These are phyloP conservation scores for Pteronotus mesoamericanus DNA, from an alignment of 2,797 vertebrate species.

Conservation along the genomic window DNA sequence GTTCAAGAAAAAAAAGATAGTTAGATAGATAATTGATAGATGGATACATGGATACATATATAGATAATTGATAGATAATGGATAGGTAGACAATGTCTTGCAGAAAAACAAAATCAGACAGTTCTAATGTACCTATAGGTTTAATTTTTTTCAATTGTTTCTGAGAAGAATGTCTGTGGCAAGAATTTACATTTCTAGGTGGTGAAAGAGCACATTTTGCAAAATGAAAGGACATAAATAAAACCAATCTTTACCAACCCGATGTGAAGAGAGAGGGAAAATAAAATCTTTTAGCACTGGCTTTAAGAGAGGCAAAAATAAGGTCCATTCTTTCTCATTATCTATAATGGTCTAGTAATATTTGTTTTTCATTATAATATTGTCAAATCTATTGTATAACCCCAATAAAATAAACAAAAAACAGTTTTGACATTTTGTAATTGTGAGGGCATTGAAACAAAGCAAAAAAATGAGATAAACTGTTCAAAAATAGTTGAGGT, in stretches of 20 bases:
- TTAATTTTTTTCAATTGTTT: background rate
- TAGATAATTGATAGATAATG: background rate
- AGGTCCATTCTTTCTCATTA: background rate
- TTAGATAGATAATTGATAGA: background rate
- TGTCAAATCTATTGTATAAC: background rate
- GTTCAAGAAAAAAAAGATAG: background rate
- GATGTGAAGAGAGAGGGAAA: background rate
- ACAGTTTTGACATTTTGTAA: background rate
- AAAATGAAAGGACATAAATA: background rate
- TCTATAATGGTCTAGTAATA: background rate
- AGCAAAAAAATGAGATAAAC: background rate
- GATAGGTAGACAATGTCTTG: background rate
- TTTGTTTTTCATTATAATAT: background rate
- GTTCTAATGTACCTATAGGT: background rate
- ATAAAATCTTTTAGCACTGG: background rate
- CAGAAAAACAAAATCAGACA: background rate
- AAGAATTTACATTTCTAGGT: slow-evolving; percentile 14
- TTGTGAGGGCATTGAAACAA: background rate
- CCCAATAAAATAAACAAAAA: background rate
- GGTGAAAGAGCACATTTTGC: background rate
- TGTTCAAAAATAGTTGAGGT: background rate
- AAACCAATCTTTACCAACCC: background rate
- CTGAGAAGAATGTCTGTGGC: background rate
- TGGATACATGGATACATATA: background rate
- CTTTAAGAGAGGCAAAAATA: background rate